phyloP scores from a whole-genome alignment of 2,888 invertebrate genomes.

The Polylopha cassiicola region DNA sequence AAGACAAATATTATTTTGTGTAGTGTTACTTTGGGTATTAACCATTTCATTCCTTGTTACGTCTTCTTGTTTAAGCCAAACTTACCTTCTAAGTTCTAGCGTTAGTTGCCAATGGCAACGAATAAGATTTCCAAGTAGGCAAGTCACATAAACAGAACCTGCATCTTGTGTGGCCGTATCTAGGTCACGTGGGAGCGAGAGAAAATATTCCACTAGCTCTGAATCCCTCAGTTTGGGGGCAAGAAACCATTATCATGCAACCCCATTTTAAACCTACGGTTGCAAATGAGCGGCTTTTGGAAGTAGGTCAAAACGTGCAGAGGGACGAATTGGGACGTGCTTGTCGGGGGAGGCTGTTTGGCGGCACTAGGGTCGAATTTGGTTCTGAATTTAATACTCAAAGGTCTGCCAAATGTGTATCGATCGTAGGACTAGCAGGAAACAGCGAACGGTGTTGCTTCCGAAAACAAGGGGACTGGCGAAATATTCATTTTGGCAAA shows the following conservation, averaged over 20 bases:
- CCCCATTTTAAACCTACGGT: conserved; percentile 67
- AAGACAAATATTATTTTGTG: no score
- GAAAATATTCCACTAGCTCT: conserved; percentile 30
- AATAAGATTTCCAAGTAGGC: no score
- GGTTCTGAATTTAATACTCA: conserved; percentile 19
- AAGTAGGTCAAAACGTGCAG: conserved; percentile 69
- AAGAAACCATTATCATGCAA: conserved; percentile 62
- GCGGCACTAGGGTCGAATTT: conserved; percentile 38
- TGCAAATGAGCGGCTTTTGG: conserved; percentile 62
- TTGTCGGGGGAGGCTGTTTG: conserved; percentile 52
- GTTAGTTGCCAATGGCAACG: no score
- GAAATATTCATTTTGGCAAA: no score
- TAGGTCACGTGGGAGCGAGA: conserved; percentile 33
- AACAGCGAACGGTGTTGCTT: conserved; percentile 1
- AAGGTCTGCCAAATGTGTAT: conserved; percentile 21
- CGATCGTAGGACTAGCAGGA: conserved; percentile 14
- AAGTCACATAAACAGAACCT: no score
- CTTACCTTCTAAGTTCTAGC: no score
- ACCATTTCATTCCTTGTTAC: no score
- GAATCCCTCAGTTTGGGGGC: conserved; percentile 40
- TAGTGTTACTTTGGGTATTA: no score
- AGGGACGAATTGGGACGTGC: conserved; percentile 69
- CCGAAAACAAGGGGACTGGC: conserved; percentile 5
- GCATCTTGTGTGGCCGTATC: conserved; percentile 13
- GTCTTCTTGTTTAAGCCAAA: no score